phyloP scores from a whole-genome alignment of 2,113 vertebrate genomes.

The Barbus barbus region DNA sequence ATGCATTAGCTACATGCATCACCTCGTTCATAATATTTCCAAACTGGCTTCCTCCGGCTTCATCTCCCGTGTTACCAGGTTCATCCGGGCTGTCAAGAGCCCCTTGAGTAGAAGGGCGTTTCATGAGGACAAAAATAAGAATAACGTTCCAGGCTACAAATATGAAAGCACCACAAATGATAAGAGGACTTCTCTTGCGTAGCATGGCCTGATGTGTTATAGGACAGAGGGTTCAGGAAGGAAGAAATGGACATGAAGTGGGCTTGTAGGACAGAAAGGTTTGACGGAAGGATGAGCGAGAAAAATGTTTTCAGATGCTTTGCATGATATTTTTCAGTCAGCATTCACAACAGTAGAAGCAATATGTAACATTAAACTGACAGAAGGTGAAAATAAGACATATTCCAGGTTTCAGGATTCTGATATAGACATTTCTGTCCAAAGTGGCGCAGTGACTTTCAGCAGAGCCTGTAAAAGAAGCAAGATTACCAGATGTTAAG shows the following conservation, averaged over 20 bases:
- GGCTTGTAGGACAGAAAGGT: slow-evolving; percentile 22
- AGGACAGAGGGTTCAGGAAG: slow-evolving; percentile 23
- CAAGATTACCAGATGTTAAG: neutral
- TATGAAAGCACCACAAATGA: slow-evolving; percentile 68
- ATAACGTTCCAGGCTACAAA: slow-evolving; percentile 75
- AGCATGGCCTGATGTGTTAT: slow-evolving; percentile 63
- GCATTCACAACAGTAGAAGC: neutral
- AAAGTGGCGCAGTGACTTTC: neutral
- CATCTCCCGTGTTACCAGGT: neutral
- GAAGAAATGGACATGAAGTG: slow-evolving; percentile 35
- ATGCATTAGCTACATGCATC: slow-evolving; percentile 58
- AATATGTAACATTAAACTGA: neutral
- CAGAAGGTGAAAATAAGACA: neutral
- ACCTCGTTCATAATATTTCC: slow-evolving; percentile 60
- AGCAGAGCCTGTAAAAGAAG: slow-evolving; percentile 18
- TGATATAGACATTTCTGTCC: slow-evolving; percentile 1
- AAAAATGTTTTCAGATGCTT: slow-evolving; percentile 12
- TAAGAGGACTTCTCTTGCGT: slow-evolving; percentile 65
- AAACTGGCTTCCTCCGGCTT: neutral
- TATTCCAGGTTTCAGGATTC: slow-evolving; percentile 30
- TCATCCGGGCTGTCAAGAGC: neutral
- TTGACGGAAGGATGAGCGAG: neutral
- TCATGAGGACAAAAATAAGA: slow-evolving; percentile 68
- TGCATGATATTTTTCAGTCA: slow-evolving; percentile 6
- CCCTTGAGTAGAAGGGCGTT: slow-evolving; percentile 45